Evolutionary conservation across 2,888 invertebrate genomes (phyloP), one percentile per base, ranked within the genome.

Genomic region (Ophioninae sp.): DNA sequence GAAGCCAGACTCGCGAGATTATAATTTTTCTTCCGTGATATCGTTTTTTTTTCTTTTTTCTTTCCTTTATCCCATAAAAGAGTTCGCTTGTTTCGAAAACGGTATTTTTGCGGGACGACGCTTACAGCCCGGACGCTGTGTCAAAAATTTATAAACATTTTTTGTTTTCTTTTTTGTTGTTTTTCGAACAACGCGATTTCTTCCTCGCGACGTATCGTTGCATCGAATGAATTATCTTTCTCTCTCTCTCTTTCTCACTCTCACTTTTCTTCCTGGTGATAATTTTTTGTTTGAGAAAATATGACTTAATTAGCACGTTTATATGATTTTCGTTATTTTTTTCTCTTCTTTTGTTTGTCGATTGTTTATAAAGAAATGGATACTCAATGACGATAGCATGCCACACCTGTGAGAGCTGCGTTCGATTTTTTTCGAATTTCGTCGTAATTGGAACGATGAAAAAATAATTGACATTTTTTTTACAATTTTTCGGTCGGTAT

Each of bases 1-100:
- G 82, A 88, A 86, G 86, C 88, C 87, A 88, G 87, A 89, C 87
- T 85, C 88, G 81, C 82, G 70, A 30, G 30, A 30, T 30, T 30
- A 30, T 30, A 30, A 30, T 30, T 30, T 30, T 30, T 30, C 30
- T 30, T 30, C 80, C 78, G 68, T 81, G 80, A 80, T 57, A 74
- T 81, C 57, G 59, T 74, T 75, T 65, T 64, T 72, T 65, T 30
- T 72, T 68, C 62, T 81, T 77, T 76, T 23, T n/a, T 56, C 64
- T 62, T 79, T 64, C 50, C 8, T 62, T 75, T 75, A 59, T 39
- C 78, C 44, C n/a, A 69, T 59, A 10, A 59, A 59, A 59, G 59
- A 20, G 20, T 21, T 59, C 85, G 82, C 80, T 80, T 79, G 83
- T 82, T 87, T 83, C 85, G 85, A 13, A 44, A 78, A 50, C 20